Evolutionary conservation across 2,888 invertebrate genomes (phyloP).

Genomic region (Agriopis marginaria): DNA sequence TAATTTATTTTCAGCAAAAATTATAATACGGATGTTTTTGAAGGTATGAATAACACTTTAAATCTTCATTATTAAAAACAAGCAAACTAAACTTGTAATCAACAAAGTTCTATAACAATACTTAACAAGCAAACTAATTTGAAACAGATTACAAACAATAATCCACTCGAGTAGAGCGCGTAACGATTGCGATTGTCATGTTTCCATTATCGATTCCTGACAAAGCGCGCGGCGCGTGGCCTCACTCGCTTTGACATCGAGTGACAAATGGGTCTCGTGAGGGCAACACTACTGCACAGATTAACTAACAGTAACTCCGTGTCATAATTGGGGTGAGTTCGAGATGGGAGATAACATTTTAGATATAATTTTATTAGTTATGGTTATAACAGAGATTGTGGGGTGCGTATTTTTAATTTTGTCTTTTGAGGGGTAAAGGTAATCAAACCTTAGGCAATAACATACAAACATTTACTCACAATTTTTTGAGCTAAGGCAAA

Average conservation of each 20-base stretch:
- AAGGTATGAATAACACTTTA: too few species aligned
- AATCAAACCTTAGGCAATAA: too few species aligned
- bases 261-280: slow-evolving; percentile 65
- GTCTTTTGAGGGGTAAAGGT: neutral
- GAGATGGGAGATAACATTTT: slow-evolving; percentile 42
- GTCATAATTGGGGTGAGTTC: slow-evolving; percentile 39
- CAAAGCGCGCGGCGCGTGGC: slow-evolving; percentile 32
- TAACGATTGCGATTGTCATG: slow-evolving; percentile 44
- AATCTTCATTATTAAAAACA: neutral
- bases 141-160: slow-evolving; percentile 42
- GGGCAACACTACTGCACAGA: slow-evolving; percentile 36
- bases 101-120: slow-evolving; percentile 2
- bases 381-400: neutral
- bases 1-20: neutral
- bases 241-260: slow-evolving; percentile 67
- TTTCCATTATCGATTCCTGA: slow-evolving; percentile 44
- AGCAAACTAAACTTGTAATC: neutral
- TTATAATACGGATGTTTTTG: neutral
- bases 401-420: neutral
- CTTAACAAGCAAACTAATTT: slow-evolving; percentile 22
- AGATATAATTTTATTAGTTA: slow-evolving; percentile 28
- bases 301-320: slow-evolving; percentile 10
- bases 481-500: too few species aligned
- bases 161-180: slow-evolving; percentile 37
- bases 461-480: too few species aligned